Percentiles rank a stretch among this genome's conserved stretches.
phyloP scores from a whole-genome alignment of 2,888 invertebrate genomes.

The Pseudeuparius sepicola region DNA sequence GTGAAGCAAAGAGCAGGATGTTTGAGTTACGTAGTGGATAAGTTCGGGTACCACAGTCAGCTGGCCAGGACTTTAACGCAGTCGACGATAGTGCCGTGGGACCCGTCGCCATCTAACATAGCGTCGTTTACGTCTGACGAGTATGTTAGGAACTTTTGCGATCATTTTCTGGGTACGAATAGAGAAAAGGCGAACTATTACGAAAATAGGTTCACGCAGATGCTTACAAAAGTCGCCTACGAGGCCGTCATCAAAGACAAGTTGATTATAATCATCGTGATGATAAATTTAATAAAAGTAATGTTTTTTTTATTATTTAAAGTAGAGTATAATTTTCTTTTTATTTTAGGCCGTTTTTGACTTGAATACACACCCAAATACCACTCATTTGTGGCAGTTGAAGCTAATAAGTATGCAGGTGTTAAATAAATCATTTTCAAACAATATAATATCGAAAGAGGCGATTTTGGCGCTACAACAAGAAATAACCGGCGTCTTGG shows the following conservation, averaged over 20 bases:
- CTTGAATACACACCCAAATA: conserved; percentile 40
- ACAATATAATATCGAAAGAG: conserved; percentile 49
- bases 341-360: conserved; percentile 31
- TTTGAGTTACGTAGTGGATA: conserved; percentile 78
- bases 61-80: conserved; percentile 71
- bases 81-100: conserved; percentile 60
- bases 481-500: conserved; percentile 43
- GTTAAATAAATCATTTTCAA: conserved; percentile 29
- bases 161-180: conserved; percentile 49
- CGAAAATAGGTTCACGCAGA: conserved; percentile 48
- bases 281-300: conserved; percentile 60
- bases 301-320: too few relatives aligned
- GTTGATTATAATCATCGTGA: conserved; percentile 61
- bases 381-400: conserved; percentile 63
- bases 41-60: conserved; percentile 66
- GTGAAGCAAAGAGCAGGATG: conserved; percentile 87
- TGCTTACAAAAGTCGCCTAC: conserved; percentile 59
- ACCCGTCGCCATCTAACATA: conserved; percentile 54
- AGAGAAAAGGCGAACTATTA: not conserved
- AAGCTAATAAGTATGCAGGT: conserved; percentile 53
- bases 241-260: conserved; percentile 76
- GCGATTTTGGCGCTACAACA: conserved; percentile 53
- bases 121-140: conserved; percentile 66
- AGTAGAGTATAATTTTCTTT: conserved; percentile 16
- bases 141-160: conserved; percentile 58